Percentiles rank a stretch among this genome's conserved stretches.
These are phyloP conservation scores for Temnothorax nylanderi DNA, from an alignment of 1,140 invertebrate species.

Conservation along the genomic window DNA sequence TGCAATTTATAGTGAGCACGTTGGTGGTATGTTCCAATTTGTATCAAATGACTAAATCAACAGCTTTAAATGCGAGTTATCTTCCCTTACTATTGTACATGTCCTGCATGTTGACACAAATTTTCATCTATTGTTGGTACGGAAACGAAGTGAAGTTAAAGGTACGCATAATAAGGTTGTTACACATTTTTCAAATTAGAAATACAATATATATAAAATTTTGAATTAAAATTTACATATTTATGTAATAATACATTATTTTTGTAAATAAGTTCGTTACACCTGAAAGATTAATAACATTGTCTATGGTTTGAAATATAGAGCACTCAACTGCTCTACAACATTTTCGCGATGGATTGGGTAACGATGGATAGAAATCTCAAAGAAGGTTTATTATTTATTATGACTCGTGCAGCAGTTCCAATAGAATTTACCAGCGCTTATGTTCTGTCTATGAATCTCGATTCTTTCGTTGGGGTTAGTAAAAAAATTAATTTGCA, in stretches of 20 bases:
- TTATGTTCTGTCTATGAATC: conserved; percentile 54
- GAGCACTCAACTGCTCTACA: conserved; percentile 34
- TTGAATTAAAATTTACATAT: neutral
- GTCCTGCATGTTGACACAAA: conserved; percentile 71
- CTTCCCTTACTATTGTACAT: conserved; percentile 59
- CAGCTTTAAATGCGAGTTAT: conserved; percentile 79
- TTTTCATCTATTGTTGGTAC: conserved; percentile 87
- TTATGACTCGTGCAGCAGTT: conserved; percentile 53
- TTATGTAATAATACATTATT: neutral
- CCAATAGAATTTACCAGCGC: conserved; percentile 61
- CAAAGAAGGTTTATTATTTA: conserved; percentile 36
- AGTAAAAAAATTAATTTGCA: conserved; percentile 10
- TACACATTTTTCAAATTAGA: neutral
- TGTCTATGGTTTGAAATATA: neutral
- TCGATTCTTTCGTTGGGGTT: conserved; percentile 58
- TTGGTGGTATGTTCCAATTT: conserved; percentile 60
- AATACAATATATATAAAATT: neutral
- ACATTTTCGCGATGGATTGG: conserved; percentile 59
- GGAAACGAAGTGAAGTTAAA: conserved; percentile 85
- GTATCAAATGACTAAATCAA: conserved; percentile 72
- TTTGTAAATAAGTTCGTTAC: neutral
- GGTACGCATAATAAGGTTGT: conserved; percentile 8
- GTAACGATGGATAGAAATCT: neutral
- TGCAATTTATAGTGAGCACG: conserved; percentile 65
- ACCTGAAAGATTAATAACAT: neutral